A percentile compares a stretch with the other conserved stretches of the same genome.
Conservation (phyloP, 1,140 invertebrate genomes). For the Lepidurus arcticus region DNA sequence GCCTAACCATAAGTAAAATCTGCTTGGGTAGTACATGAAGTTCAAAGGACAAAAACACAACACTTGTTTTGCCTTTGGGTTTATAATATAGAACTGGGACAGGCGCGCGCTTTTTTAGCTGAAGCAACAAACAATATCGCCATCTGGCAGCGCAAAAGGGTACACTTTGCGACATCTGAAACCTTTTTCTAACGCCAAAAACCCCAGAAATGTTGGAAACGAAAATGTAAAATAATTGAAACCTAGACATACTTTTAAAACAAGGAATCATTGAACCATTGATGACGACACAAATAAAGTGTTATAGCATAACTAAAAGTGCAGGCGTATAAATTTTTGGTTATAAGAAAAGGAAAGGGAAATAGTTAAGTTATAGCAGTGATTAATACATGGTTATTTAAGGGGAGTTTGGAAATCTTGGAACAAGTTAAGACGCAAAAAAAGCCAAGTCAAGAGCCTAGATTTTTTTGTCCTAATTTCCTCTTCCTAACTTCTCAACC, state of each 20-base stretch:
- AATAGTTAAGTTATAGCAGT: conserved; percentile 1
- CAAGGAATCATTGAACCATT: not conserved
- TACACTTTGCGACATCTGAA: conserved; percentile 5
- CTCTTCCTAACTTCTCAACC: not conserved
- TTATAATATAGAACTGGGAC: conserved; percentile 10
- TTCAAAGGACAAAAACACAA: conserved; percentile 9
- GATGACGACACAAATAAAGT: not conserved
- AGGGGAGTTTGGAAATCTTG: not conserved
- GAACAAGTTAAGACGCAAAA: not conserved
- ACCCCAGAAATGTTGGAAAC: not conserved
- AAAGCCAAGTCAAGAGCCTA: not conserved
- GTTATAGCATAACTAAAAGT: not conserved
- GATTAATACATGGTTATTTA: conserved; percentile 6
- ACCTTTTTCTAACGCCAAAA: not conserved
- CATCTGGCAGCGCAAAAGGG: not conserved
- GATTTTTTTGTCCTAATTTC: not conserved
- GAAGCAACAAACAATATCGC: conserved; percentile 8
- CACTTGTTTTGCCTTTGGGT: conserved; percentile 15
- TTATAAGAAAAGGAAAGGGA: conserved; percentile 11
- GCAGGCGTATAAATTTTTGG: not conserved
- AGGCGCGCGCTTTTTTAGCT: not conserved
- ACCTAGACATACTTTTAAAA: not conserved
- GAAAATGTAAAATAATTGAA: not conserved
- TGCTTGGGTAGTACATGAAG: conserved; percentile 21
- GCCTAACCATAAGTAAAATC: conserved; percentile 15